Evolutionary conservation across 2,797 vertebrate genomes (phyloP), one percentile per base, ranked within the genome.

Genomic region (Setipinna tenuifilis): DNA sequence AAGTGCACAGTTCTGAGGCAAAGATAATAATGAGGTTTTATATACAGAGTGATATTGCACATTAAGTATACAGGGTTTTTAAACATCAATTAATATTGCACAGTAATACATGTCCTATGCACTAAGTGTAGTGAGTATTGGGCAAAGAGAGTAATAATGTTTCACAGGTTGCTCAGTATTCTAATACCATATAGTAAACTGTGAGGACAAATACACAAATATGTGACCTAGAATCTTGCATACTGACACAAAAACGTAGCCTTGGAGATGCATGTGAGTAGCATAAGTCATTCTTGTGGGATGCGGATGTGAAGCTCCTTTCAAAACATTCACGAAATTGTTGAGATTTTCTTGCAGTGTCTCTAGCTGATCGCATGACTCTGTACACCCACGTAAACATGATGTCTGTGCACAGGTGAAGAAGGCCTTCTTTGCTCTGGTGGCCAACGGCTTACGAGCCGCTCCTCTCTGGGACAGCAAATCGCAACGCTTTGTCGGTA

Each of bases 391-490:
- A 68, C 17, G 6, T 35, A 75, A 75, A 78, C 58, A 21, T 61
- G 75, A 78, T 78, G 31, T 78, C 0, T 35, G 17, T 82, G 84
- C 84, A 2, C 92, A 99, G 98, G 97, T 99, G 62, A 99, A 99
- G 91, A 98, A 97, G 93, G 98, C 98, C 82, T 99, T 99, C 93
- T 97, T 97, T 91, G 98, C 98, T 14, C 94, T 99, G 91, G 98
- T 99, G 90, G 96, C 96, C 86, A 99, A 99, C 14, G 96, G 98
- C 86, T 94, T 99, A 85, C 96, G 98, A 83, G 98, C 98, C 58
- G 98, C 98, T 2, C 98, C 97, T 0, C 94, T 99, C 23, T 99
- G 98, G 98, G 98, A 99, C 93, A 98, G 95, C 92, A 98, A 97
- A 92, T 93, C 96, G 82, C 97, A 99, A 89, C 97, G 95, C 91